Evolutionary conservation across 92 coral and sea anemone genomes (phyloP), one percentile per base, ranked within the genome.

Genomic region (Paragorgia papillata): DNA sequence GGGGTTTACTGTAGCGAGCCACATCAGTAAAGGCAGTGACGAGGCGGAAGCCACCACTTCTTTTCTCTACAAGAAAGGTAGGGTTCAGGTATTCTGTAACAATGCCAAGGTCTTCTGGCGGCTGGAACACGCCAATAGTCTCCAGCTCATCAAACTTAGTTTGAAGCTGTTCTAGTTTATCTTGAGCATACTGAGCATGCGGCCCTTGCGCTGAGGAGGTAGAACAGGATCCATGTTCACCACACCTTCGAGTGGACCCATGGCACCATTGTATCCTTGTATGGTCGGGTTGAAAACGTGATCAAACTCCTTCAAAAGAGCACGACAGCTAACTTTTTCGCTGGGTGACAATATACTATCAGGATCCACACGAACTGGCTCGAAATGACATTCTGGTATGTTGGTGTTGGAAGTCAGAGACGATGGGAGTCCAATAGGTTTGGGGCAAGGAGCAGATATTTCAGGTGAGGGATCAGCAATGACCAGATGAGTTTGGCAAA

Each of bases 121-220:
- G 59, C 53, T 34, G 51, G 32, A 83, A 83, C 41, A 83, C 79
- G 0, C 21, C 18, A 21, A 15, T 13, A 18, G 13, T 32, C 3
- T 83, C 87, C 24, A 76, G 79, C 20, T 76, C 71, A 26, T 69
- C 73, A 41, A 76, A 76, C 79, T 57, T 56, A 7, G 44, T 76
- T 46, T 62, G 82, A 7, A 82, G 55, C 40, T 64, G 35, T 37
- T 80, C 62, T 18, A 77, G 75, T 28, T 84, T 46, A 24, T 69
- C 71, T 5, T 75, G 40, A 34, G 55, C 56, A 22, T 81, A 85
- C 62, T 75, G 86, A 10, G 89, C 24, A 86, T 41, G 43, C 81
- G 81, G 22, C 87, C 86, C 67, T 86, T 86, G 2, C 80, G 80
- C 30, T 87, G 83, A 15, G 82, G 85, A 22, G 79, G 87, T 28